phyloP scores from a whole-genome alignment of 2,888 invertebrate species.

The Eucera pruinosa region DNA sequence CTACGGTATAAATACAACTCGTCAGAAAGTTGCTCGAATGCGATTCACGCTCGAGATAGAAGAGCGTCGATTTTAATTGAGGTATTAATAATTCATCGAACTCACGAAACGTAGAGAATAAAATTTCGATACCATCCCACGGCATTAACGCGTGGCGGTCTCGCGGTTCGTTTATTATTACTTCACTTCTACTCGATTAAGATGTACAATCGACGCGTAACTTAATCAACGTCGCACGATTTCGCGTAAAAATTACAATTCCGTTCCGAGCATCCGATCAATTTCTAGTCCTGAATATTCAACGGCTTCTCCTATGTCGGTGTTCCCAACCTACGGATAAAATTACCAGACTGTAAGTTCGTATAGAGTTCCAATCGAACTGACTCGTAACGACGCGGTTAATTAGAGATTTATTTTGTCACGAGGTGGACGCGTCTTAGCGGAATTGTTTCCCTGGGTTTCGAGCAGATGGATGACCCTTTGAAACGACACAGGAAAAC shows the following conservation, averaged over 20 bases:
- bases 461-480: constrained; percentile 65
- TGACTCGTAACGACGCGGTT: constrained; percentile 9
- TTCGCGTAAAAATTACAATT: constrained; percentile 11
- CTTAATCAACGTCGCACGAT: constrained; percentile 5
- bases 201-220: constrained; percentile 11
- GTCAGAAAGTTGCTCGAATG: background rate
- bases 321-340: too few species aligned
- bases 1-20: constrained; percentile 28
- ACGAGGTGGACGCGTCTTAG: constrained; percentile 27
- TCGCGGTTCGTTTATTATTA: background rate
- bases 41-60: constrained; percentile 18
- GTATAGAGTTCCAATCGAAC: too few species aligned
- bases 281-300: constrained; percentile 43
- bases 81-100: constrained; percentile 41
- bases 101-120: background rate
- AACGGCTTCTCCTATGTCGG: too few species aligned
- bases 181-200: constrained; percentile 16
- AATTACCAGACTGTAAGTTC: too few species aligned
- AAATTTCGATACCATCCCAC: background rate
- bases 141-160: background rate
- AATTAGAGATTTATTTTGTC: constrained; percentile 54
- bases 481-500: constrained; percentile 69
- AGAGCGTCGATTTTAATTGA: constrained; percentile 36
- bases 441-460: constrained; percentile 52
- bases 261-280: background rate